Conservation (phyloP, 2,113 vertebrate genomes). For the Glaucomys volans region DNA sequence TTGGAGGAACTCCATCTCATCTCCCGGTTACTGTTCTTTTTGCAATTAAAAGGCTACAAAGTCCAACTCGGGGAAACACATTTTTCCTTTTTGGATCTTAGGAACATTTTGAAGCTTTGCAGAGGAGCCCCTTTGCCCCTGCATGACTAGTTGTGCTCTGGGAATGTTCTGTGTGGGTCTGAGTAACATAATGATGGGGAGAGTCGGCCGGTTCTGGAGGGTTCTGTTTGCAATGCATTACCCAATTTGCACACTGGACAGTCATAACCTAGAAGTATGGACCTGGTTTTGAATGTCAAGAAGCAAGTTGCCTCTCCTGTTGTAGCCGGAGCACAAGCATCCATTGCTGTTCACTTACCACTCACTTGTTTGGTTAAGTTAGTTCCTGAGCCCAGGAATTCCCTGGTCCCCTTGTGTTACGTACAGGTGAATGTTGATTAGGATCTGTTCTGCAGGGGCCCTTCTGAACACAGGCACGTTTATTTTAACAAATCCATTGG, state of each 20-base stretch:
- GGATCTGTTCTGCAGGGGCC: no score
- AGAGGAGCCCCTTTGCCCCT: background rate
- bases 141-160: accelerated
- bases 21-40: background rate
- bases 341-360: background rate
- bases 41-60: background rate
- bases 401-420: accelerated
- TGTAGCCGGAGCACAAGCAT: background rate
- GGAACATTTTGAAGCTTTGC: background rate
- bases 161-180: accelerated
- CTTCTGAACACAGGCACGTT: background rate
- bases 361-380: no score
- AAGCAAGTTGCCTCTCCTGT: background rate
- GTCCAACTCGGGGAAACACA: no score
- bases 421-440: no score
- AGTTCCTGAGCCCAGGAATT: background rate
- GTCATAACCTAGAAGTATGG: accelerated
- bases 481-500: background rate
- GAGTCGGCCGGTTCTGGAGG: accelerated
- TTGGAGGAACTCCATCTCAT: background rate
- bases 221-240: background rate
- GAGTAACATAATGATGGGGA: accelerated
- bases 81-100: background rate
- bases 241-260: background rate
- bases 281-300: background rate